These are phyloP conservation scores for Melinaea marsaeus DNA, from an alignment of 2,888 invertebrate species.

Conservation along the genomic window DNA sequence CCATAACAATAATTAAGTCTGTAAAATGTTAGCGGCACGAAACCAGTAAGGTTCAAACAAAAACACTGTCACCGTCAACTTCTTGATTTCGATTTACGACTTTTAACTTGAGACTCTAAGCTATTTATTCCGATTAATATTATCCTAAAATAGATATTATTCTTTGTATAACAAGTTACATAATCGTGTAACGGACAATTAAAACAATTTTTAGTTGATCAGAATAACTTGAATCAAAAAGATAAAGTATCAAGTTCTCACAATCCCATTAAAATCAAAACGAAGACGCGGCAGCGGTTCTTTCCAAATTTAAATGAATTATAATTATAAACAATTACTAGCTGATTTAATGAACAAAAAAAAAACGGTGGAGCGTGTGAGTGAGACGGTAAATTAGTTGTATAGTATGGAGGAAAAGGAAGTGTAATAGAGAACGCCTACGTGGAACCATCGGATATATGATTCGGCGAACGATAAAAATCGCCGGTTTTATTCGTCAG, in stretches of 20 bases:
- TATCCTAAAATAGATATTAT: slow-evolving; percentile 10
- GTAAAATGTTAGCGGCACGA: slow-evolving; percentile 64
- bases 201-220: slow-evolving; percentile 9
- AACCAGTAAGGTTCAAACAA: slow-evolving; percentile 70
- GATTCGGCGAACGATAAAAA: slow-evolving; percentile 76
- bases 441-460: slow-evolving; percentile 64
- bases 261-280: slow-evolving; percentile 64
- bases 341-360: slow-evolving; percentile 65
- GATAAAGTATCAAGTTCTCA: slow-evolving; percentile 68
- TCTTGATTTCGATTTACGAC: slow-evolving; percentile 63
- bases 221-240: slow-evolving; percentile 38
- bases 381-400: slow-evolving; percentile 45
- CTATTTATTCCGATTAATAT: slow-evolving; percentile 32
- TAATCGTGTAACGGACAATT: slow-evolving; percentile 17
- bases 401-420: slow-evolving; percentile 52
- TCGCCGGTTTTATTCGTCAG: slow-evolving; percentile 76
- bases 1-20: slow-evolving; percentile 68
- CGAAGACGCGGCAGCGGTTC: slow-evolving; percentile 54
- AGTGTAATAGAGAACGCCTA: slow-evolving; percentile 65
- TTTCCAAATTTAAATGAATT: slow-evolving; percentile 68
- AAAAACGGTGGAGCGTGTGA: slow-evolving; percentile 52
- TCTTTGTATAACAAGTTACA: slow-evolving; percentile 15
- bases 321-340: slow-evolving; percentile 74
- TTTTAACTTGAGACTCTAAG: slow-evolving; percentile 40
- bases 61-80: slow-evolving; percentile 58